These are phyloP conservation scores for Latheticus oryzae DNA, from an alignment of 2,888 invertebrate genomes.

Conservation along the genomic window DNA sequence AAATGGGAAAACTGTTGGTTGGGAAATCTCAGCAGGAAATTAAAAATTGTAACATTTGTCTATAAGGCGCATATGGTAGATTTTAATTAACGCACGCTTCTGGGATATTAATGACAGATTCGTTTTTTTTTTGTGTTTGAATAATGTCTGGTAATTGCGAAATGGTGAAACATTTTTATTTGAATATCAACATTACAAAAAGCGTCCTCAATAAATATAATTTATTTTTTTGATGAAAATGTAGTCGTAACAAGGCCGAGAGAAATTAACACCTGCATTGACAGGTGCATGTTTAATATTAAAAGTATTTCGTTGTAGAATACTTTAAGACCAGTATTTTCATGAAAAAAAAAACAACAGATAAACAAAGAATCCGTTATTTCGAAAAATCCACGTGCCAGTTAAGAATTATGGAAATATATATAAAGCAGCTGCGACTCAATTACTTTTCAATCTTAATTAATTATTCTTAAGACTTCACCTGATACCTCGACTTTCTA, in stretches of 20 bases:
- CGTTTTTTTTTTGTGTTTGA: neutral
- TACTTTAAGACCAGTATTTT: too few species aligned
- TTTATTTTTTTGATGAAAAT: conserved; percentile 15
- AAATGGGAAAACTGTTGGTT: too few species aligned
- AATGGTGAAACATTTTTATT: too few species aligned
- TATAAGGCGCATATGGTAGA: too few species aligned
- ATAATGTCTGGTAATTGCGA: too few species aligned
- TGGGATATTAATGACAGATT: too few species aligned
- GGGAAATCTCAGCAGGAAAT: too few species aligned
- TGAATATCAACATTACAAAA: conserved; percentile 1
- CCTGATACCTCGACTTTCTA: conserved; percentile 21
- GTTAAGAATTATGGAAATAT: conserved; percentile 17
- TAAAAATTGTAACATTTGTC: too few species aligned
- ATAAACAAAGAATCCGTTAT: neutral
- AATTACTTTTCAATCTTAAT: conserved; percentile 18
- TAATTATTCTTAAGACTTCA: conserved; percentile 23
- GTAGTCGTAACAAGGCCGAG: conserved; percentile 19
- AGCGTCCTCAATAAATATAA: conserved; percentile 7
- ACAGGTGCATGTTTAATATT: conserved; percentile 15
- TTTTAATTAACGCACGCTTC: too few species aligned
- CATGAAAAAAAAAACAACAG: neutral
- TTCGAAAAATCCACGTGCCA: too few species aligned
- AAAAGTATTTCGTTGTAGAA: neutral
- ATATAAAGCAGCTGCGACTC: conserved; percentile 23
- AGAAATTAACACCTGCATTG: conserved; percentile 24